phyloP scores from a whole-genome alignment of 2,888 invertebrate species.

The Cerastis leucographa region DNA sequence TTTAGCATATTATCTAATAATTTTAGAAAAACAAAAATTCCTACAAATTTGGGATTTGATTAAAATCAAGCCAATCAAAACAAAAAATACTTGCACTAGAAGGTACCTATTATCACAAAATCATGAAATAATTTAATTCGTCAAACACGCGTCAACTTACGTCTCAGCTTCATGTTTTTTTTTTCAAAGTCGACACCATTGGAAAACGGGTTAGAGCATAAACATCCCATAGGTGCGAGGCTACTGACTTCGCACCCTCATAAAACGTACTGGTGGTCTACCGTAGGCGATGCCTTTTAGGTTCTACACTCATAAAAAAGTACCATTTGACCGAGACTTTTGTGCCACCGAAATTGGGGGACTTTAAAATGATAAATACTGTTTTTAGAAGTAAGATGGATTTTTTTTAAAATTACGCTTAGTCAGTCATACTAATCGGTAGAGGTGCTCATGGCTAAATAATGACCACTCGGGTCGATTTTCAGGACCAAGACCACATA shows the following conservation, averaged over 20 bases:
- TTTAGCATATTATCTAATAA: not conserved
- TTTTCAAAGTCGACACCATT: conserved; percentile 39
- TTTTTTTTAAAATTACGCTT: not conserved
- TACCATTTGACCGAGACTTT: conserved; percentile 41
- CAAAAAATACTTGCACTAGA: not conserved
- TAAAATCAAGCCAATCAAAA: not conserved
- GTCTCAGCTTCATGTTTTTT: not conserved
- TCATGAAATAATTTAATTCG: not conserved
- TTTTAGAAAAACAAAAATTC: not conserved
- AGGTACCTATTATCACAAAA: too few relatives aligned
- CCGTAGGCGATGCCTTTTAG: conserved; percentile 44
- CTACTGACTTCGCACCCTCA: conserved; percentile 80
- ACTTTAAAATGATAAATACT: conserved; percentile 6
- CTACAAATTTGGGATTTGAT: not conserved
- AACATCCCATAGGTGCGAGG: conserved; percentile 72
- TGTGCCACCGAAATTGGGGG: conserved; percentile 32
- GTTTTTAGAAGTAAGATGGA: not conserved
- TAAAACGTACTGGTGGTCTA: conserved; percentile 81
- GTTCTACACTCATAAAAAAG: conserved; percentile 56
- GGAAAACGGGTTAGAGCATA: conserved; percentile 51
- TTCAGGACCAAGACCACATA: too few relatives aligned
- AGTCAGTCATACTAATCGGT: too few relatives aligned
- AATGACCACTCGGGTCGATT: too few relatives aligned
- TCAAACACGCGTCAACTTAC: not conserved
- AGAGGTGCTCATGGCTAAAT: too few relatives aligned